Percentiles rank a stretch among this genome's conserved stretches.
These are phyloP conservation scores for Lerista edwardsae DNA, from an alignment of 2,797 vertebrate species.

Conservation along the genomic window DNA sequence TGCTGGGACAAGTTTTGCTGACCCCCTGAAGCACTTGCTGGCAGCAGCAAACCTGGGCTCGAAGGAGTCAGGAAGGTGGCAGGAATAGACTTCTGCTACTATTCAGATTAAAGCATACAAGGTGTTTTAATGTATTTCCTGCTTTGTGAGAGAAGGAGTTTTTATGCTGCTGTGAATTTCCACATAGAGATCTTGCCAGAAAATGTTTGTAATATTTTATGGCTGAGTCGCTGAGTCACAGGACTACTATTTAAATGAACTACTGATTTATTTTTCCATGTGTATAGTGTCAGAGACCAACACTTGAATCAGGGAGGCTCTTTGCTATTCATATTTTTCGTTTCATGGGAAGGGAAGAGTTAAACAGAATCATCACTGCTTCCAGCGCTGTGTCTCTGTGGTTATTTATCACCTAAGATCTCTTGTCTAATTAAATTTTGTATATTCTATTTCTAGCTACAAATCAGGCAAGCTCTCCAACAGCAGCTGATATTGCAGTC, in stretches of 20 bases:
- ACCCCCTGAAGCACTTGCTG: neutral
- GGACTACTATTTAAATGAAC: neutral
- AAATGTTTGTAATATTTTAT: neutral
- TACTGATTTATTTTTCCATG: neutral
- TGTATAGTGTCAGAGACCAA: neutral
- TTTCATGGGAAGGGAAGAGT: constrained; percentile 28
- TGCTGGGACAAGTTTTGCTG: neutral
- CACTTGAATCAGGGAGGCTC: constrained; percentile 32
- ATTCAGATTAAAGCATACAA: neutral
- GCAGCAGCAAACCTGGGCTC: neutral
- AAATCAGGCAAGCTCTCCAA: constrained; percentile 54
- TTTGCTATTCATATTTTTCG: constrained; percentile 38
- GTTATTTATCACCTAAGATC: constrained; percentile 32
- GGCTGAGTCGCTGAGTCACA: neutral
- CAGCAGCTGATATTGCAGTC: constrained; percentile 68
- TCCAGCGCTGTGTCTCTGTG: neutral
- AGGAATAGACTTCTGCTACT: neutral
- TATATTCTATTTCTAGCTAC: constrained; percentile 66
- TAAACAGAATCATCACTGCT: constrained; percentile 38
- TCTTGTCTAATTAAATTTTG: constrained; percentile 54
- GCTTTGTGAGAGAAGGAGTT: neutral
- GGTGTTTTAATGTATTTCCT: neutral
- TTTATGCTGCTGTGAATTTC: neutral
- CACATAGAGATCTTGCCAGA: neutral
- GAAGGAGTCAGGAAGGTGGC: too few relatives aligned